Conservation (phyloP, 2,113 vertebrate species). For the Hucho hucho region DNA sequence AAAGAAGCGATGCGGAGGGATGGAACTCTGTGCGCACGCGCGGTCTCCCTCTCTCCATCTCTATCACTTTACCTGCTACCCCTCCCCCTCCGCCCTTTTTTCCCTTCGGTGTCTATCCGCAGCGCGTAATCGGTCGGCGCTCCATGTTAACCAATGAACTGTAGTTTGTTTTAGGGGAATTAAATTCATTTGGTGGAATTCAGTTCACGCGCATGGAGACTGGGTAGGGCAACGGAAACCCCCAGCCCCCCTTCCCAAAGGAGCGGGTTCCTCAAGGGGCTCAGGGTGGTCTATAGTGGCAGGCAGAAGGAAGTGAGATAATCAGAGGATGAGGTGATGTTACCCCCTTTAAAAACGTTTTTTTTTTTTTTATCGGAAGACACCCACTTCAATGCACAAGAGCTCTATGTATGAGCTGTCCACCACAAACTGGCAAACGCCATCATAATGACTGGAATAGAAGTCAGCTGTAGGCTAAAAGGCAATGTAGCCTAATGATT, state of each 20-base stretch:
- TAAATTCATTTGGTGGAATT: constrained; percentile 12
- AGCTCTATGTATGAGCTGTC: constrained; percentile 3
- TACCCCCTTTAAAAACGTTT: neutral
- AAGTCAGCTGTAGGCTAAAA: no score
- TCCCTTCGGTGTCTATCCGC: constrained; percentile 24
- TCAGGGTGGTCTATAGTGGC: neutral
- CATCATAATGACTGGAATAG: neutral
- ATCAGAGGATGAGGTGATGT: neutral
- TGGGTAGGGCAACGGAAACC: neutral
- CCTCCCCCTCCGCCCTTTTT: constrained; percentile 26
- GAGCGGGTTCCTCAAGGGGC: neutral
- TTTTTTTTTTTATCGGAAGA: neutral
- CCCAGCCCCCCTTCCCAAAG: neutral
- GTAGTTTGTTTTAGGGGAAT: constrained; percentile 38
- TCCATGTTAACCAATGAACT: constrained; percentile 28
- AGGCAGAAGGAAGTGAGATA: neutral
- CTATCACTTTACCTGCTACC: constrained; percentile 41
- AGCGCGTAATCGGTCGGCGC: constrained; percentile 30
- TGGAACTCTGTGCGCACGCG: constrained; percentile 54
- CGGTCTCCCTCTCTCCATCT: constrained; percentile 33
- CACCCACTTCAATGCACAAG: neutral
- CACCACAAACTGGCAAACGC: constrained; percentile 12
- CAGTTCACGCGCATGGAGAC: neutral
- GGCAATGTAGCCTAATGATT: no score
- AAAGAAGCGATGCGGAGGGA: constrained; percentile 63